These are phyloP conservation scores for Rugalucina vietnamica DNA, from an alignment of 2,888 invertebrate species.

Conservation along the genomic window DNA sequence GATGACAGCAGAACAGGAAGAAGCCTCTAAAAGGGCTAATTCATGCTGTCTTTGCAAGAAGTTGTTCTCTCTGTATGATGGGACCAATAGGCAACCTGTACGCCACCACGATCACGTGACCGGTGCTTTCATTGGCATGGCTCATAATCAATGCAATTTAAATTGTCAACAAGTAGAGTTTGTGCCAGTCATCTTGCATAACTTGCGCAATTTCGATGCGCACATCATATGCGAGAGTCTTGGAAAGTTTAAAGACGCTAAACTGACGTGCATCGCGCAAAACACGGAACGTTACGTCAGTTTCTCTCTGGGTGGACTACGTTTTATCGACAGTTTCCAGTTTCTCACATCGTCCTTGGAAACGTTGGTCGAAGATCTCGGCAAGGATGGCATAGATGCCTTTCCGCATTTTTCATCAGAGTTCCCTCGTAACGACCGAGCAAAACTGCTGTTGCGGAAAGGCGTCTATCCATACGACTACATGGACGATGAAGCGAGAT, in stretches of 20 bases:
- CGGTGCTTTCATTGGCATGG: background rate
- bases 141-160: conserved; percentile 19
- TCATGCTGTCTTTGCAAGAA: conserved; percentile 38
- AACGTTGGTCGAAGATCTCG: background rate
- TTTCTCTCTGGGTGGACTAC: conserved; percentile 8
- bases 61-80: background rate
- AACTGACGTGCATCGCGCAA: conserved; percentile 15
- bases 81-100: background rate
- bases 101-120: no score
- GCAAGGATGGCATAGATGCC: background rate
- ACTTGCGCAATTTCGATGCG: conserved; percentile 16
- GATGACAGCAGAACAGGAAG: conserved; percentile 14
- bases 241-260: conserved; percentile 6
- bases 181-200: conserved; percentile 27
- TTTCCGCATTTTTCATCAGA: background rate
- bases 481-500: no score
- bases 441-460: conserved; percentile 2
- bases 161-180: conserved; percentile 2
- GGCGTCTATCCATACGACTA: conserved; percentile 28
- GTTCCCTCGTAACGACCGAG: background rate
- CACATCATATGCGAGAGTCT: conserved; percentile 12
- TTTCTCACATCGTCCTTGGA: conserved; percentile 22
- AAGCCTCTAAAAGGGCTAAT: conserved; percentile 8
- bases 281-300: conserved; percentile 26
- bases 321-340: conserved; percentile 33